Conservation (phyloP, 1,140 invertebrate genomes). For the Drosophila murphyi region DNA sequence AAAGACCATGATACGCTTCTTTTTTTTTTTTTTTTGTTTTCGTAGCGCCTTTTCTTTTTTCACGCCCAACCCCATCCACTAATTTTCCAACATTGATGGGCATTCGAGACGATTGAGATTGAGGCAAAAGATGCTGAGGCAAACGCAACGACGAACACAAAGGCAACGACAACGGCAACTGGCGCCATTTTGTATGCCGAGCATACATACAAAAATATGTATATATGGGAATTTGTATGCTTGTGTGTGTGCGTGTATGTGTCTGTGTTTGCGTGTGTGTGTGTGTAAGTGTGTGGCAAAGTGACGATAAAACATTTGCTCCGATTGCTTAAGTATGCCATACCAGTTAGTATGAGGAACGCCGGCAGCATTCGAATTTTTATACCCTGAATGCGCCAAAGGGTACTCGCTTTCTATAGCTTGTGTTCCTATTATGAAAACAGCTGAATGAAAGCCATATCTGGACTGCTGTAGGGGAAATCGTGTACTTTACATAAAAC, state of each 20-base stretch:
- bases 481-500: conserved; percentile 18
- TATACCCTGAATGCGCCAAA: conserved; percentile 53
- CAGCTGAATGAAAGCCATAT: background rate
- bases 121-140: conserved; percentile 64
- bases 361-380: conserved; percentile 46
- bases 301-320: conserved; percentile 82
- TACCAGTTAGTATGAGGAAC: conserved; percentile 35
- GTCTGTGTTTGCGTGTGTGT: conserved; percentile 8
- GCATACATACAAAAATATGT: conserved; percentile 39
- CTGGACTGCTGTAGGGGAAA: background rate
- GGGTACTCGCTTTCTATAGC: conserved; percentile 42
- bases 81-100: conserved; percentile 25
- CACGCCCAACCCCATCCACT: background rate
- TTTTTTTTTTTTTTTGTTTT: background rate
- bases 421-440: conserved; percentile 53
- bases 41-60: conserved; percentile 13
- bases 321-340: conserved; percentile 80
- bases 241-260: background rate
- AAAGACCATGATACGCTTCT: conserved; percentile 20
- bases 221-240: background rate
- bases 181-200: conserved; percentile 78
- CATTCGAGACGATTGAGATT: conserved; percentile 59
- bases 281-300: conserved; percentile 63
- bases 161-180: conserved; percentile 47
- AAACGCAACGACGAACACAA: conserved; percentile 43